Percentiles rank a stretch among this genome's conserved stretches.
Evolutionary conservation across 2,888 invertebrate species (phyloP).

Genomic region (Andrena minutula): DNA sequence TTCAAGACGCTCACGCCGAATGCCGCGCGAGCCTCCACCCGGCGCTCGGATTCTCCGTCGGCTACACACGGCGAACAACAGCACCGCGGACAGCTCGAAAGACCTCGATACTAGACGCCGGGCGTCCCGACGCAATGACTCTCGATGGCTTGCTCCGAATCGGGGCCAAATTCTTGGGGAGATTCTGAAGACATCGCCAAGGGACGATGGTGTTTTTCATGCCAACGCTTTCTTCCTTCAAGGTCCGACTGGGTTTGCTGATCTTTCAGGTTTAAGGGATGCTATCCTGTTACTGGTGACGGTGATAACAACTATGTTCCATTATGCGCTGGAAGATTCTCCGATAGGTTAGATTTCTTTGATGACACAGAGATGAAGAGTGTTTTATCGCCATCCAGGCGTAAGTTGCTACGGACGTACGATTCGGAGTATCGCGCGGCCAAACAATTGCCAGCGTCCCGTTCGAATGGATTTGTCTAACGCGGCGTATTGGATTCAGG

Average conservation of each 20-base stretch:
- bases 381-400: background rate
- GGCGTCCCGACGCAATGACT: background rate
- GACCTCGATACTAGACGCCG: conserved; percentile 9
- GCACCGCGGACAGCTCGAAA: conserved; percentile 14
- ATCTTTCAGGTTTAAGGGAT: too few relatives aligned
- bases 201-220: too few relatives aligned
- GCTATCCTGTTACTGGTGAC: too few relatives aligned
- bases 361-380: too few relatives aligned
- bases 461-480: conserved; percentile 19
- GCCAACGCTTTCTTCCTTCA: too few relatives aligned
- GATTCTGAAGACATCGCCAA: too few relatives aligned
- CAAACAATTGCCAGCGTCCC: background rate
- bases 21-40: conserved; percentile 69
- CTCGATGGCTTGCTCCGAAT: background rate
- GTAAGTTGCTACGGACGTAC: too few relatives aligned
- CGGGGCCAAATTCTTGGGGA: background rate
- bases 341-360: too few relatives aligned
- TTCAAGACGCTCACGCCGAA: conserved; percentile 72
- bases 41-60: conserved; percentile 59
- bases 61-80: background rate
- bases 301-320: too few relatives aligned
- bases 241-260: too few relatives aligned
- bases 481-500: conserved; percentile 15
- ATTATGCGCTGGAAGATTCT: too few relatives aligned
- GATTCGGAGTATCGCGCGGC: too few relatives aligned